Conservation (phyloP, 2,113 vertebrate genomes). For the Polypterus bichir region DNA sequence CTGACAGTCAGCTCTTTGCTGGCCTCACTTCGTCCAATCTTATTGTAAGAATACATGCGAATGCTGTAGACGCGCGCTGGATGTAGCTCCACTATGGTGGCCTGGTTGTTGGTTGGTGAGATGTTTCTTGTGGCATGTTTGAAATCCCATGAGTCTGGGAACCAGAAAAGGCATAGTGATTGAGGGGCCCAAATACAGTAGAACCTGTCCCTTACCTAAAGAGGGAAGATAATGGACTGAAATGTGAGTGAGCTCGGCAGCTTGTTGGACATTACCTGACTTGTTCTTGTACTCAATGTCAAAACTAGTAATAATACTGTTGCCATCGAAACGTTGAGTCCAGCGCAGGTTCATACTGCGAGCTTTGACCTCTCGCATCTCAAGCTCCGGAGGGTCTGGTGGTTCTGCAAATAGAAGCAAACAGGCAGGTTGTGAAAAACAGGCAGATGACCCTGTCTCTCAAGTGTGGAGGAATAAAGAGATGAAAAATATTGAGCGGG, state of each 20-base stretch:
- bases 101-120: slow-evolving; percentile 93
- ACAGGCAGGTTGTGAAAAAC: too few relatives aligned
- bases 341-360: slow-evolving; percentile 94
- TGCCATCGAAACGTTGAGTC: slow-evolving; percentile 93
- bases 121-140: slow-evolving; percentile 95
- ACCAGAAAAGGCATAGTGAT: background rate
- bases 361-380: slow-evolving; percentile 91
- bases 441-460: too few relatives aligned
- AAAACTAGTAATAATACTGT: slow-evolving; percentile 95
- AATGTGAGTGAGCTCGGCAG: background rate
- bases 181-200: too few relatives aligned
- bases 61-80: slow-evolving; percentile 92
- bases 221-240: background rate
- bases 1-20: slow-evolving; percentile 95
- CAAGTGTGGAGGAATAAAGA: too few relatives aligned
- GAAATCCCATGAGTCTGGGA: slow-evolving; percentile 83
- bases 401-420: too few relatives aligned
- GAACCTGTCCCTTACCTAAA: too few relatives aligned
- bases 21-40: slow-evolving; percentile 87
- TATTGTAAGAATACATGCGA: slow-evolving; percentile 95
- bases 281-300: slow-evolving; percentile 98
- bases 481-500: too few relatives aligned
- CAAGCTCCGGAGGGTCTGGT: slow-evolving; percentile 86
- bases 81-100: slow-evolving; percentile 93
- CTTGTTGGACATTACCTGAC: slow-evolving; percentile 52